Evolutionary conservation across 2,888 invertebrate genomes (phyloP), one percentile per base, ranked within the genome.

Genomic region (Ophion costatus): DNA sequence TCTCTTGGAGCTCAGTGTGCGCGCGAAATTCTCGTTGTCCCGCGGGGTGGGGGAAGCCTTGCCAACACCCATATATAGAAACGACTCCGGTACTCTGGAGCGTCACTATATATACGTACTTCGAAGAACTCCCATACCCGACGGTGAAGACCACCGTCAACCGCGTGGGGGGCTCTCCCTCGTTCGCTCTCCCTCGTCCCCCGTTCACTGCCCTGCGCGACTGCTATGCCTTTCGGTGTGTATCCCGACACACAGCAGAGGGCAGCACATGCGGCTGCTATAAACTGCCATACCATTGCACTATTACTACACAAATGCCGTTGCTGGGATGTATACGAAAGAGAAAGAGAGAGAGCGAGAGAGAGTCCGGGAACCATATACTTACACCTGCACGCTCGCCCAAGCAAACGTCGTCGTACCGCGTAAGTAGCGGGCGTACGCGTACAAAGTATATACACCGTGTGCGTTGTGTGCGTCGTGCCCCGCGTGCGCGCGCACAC

Each of bases 11-110:
- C 20, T 59, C 20, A 22, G 59, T 59, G 22, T 92, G 92, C 93
- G 92, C 90, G 90, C 90, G 93, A 92, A 93, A 93, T 93, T 93
- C 93, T 92, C 93, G 91, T 91, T 91, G 91, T 93, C 93, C 92
- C 93, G 91, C 90, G 91, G 90, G 90, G 90, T 88, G 73, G 70
- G 76, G 73, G 66, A 66, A 73, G 24, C 66, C 73, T 73, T 80
- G 57, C 80, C 73, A 64, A 73, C 80, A 57, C 66, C 57, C 64
- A 73, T 80, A 71, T 80, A 80, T 64, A 79, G 80, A 20, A 63
- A 70, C 33, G 70, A 63, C 20, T 38, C 33, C 14, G 22, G 38
- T 61, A 45, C 56, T 61, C 42, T 22, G 61, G 42, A 38, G 38
- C 73, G 64, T 51, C 33, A 51, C 6, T 78, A 17, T 33, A 64